Conservation (phyloP, 2,797 vertebrate species). For the Nannoperca obscura region DNA sequence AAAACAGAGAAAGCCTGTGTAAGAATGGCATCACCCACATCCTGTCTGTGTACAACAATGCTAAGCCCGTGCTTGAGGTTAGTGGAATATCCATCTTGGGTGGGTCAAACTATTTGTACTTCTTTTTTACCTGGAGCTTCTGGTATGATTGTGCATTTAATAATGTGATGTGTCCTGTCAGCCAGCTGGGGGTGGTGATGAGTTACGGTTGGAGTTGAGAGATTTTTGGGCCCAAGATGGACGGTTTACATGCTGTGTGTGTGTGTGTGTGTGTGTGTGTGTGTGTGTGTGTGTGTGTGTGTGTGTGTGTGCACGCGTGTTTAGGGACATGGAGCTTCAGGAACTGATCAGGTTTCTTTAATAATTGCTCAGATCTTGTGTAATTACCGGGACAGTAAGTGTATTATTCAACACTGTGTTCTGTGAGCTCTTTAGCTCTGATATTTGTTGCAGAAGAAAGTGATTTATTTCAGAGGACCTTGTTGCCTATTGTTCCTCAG, state of each 20-base stretch:
- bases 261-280: neutral
- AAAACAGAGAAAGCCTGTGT: slow-evolving; percentile 86
- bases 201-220: slow-evolving; percentile 41
- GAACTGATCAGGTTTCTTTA: neutral
- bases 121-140: slow-evolving; percentile 9
- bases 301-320: neutral
- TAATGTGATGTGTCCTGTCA: slow-evolving; percentile 48
- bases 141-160: neutral
- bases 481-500: neutral
- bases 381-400: neutral
- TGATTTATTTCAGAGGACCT: neutral
- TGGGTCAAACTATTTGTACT: slow-evolving; percentile 7
- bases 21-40: slow-evolving; percentile 91
- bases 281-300: neutral
- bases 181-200: slow-evolving; percentile 78
- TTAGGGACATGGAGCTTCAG: neutral
- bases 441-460: neutral
- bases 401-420: neutral
- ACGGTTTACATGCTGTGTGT: neutral
- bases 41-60: slow-evolving; percentile 89
- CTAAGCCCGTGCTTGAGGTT: slow-evolving; percentile 89
- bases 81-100: slow-evolving; percentile 47
- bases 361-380: neutral
- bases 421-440: neutral
- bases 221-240: neutral